Percentiles rank a stretch among this genome's conserved stretches.
Conservation (phyloP, 2,888 invertebrate genomes). For the Nephrotoma flavescens region DNA sequence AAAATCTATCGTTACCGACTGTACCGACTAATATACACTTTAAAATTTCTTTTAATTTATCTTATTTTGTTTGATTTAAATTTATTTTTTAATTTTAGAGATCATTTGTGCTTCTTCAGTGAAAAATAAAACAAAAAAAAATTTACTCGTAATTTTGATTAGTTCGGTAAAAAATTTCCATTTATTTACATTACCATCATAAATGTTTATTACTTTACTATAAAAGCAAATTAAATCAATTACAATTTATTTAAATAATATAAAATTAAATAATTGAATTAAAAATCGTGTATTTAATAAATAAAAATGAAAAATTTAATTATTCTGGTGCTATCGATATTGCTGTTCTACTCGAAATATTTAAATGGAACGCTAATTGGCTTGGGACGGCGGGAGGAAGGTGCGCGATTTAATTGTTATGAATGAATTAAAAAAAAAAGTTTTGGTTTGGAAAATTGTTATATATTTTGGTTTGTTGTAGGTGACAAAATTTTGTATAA, state of each 20-base stretch:
- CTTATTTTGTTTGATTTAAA: background rate
- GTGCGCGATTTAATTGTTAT: background rate
- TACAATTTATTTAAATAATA: background rate
- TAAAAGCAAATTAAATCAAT: background rate
- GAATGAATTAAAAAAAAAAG: background rate
- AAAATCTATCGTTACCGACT: background rate
- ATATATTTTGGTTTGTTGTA: background rate
- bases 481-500: slow-evolving; percentile 24
- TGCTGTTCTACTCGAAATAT: background rate
- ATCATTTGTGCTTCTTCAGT: background rate
- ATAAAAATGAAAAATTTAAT: slow-evolving; percentile 5
- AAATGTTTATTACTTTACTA: background rate
- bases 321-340: background rate
- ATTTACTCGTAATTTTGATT: background rate
- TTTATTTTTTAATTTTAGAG: background rate
- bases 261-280: background rate
- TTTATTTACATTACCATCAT: background rate
- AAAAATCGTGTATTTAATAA: no score
- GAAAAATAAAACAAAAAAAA: background rate
- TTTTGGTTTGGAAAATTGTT: background rate
- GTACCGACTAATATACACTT: background rate
- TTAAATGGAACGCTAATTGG: background rate
- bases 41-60: background rate
- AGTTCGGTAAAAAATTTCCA: background rate
- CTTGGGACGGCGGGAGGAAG: background rate